Base-by-base conservation (phyloP, 2,113 vertebrate genomes). In the Marmota flaviventris region DNA sequence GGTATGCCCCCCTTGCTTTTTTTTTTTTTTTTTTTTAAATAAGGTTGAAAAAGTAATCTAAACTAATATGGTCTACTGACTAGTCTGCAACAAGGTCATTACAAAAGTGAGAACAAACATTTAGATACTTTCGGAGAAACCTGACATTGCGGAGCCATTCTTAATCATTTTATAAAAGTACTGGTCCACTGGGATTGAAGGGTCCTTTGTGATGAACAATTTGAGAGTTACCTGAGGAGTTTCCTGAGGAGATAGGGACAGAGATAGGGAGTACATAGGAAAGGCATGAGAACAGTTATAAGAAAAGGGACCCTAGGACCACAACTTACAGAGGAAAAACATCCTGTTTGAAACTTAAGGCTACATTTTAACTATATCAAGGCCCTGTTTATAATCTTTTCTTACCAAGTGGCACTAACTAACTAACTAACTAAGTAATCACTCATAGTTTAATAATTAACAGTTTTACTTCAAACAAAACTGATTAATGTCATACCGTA, bases 401-500 rank as follows among this genome's bases (percentile, higher is more conserved):
- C 27, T 87, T 83, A 77, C 20, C 61, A 69, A 75, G 76, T 24
- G 22, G 37, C 39, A 82, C 37, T 58, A 39, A 51, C 39, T 39
- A 39, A 39, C 37, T 37, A 37, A 37, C 37, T 39, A 39, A 39
- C 39, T 39, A 39, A 89, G 79, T 78, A 73, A 90, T 90, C n/a
- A 18, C 37, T 89, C 16, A 51, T 1, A 37, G 5, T 65, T 77
- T n/a, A 78, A n/a, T 65, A 61, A 85, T 42, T n/a, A 79, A 1
- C 39, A 78, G 39, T 90, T 89, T 89, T 87, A 88, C 45, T 85
- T 53, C 65, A 75, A 93, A 37, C 48, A 18, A 93, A 84, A 84
- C 67, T 27, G 82, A 75, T 67, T 86, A 65, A 82, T 72, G 22
- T 63, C 53, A 85, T 32, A 48, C 25, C 25, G 0, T 13, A 72